A percentile compares a stretch with the other conserved stretches of the same genome.
Evolutionary conservation across 2,797 vertebrate genomes (phyloP).

Genomic region (Pseudocheirus occidentalis): DNA sequence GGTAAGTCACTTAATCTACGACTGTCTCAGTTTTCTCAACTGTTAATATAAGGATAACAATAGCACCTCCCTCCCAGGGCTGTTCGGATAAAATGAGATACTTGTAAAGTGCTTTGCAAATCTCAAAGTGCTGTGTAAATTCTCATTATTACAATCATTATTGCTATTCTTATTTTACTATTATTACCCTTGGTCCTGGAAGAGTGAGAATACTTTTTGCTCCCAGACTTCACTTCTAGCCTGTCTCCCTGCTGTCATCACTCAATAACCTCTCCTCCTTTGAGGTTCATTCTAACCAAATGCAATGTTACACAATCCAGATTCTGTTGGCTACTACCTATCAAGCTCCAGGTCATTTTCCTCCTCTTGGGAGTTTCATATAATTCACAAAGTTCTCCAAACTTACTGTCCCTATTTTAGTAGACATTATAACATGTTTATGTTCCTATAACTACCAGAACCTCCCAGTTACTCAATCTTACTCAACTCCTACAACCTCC

Average conservation of each 20-base stretch:
- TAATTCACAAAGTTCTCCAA: not conserved
- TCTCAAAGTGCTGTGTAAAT: too few relatives aligned
- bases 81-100: too few relatives aligned
- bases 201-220: not conserved
- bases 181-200: not conserved
- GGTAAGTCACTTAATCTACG: too few relatives aligned
- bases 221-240: not conserved
- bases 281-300: not conserved
- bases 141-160: too few relatives aligned
- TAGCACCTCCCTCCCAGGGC: too few relatives aligned
- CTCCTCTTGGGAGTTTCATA: not conserved
- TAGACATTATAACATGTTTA: not conserved
- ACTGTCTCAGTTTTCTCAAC: too few relatives aligned
- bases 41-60: too few relatives aligned
- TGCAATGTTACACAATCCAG: not conserved
- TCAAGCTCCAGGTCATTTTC: not conserved
- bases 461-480: not conserved
- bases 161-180: too few relatives aligned
- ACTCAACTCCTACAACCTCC: not conserved
- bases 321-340: not conserved
- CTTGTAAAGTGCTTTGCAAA: too few relatives aligned
- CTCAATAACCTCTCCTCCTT: not conserved
- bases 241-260: not conserved
- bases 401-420: not conserved
- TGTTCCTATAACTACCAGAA: not conserved